Percentiles rank a stretch among this genome's conserved stretches.
These are phyloP conservation scores for Chromoteleia sp. DNA, from an alignment of 2,888 invertebrate genomes.

Conservation along the genomic window DNA sequence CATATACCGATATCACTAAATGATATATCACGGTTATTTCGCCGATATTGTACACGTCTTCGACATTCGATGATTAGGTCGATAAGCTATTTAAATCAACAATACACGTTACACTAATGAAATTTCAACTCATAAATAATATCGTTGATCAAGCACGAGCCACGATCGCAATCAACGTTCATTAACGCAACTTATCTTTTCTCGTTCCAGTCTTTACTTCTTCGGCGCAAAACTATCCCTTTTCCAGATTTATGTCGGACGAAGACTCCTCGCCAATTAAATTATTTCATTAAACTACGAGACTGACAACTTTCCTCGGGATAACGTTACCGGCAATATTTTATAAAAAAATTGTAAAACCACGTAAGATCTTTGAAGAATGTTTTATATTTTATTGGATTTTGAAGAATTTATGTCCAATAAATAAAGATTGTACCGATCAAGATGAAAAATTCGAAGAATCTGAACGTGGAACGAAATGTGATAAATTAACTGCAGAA, in stretches of 20 bases:
- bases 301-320: conserved; percentile 38
- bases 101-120: background rate
- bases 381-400: conserved; percentile 49
- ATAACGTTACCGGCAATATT: conserved; percentile 12
- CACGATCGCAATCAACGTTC: conserved; percentile 13
- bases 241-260: background rate
- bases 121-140: conserved; percentile 8
- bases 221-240: background rate
- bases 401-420: conserved; percentile 49
- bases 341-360: conserved; percentile 11
- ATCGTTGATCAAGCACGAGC: background rate
- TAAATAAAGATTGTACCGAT: conserved; percentile 35
- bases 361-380: conserved; percentile 15
- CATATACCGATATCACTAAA: conserved; percentile 26
- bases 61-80: conserved; percentile 25
- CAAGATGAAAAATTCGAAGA: conserved; percentile 17
- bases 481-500: background rate
- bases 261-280: conserved; percentile 29
- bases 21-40: conserved; percentile 20
- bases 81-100: conserved; percentile 34
- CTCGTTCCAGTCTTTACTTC: background rate
- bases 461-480: background rate
- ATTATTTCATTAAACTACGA: conserved; percentile 37
- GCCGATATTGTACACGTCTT: conserved; percentile 6
- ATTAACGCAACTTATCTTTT: conserved; percentile 24